phyloP scores from a whole-genome alignment of 2,888 invertebrate genomes.

The Spodoptera picta region DNA sequence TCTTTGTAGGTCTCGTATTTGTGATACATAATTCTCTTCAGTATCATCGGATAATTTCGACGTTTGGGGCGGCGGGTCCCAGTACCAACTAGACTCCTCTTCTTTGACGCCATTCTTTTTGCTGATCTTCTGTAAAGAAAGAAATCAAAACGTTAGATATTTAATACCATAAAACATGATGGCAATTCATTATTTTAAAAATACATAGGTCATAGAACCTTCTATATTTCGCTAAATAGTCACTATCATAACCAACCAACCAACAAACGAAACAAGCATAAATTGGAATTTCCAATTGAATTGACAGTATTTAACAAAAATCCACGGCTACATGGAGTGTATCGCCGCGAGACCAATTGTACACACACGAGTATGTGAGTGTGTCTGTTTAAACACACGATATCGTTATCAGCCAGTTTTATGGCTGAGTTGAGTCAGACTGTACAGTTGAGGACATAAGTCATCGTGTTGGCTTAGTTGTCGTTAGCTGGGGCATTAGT shows the following conservation, averaged over 20 bases:
- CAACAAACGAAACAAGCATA: no score
- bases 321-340: constrained; percentile 19
- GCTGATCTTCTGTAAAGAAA: constrained; percentile 80
- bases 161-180: background rate
- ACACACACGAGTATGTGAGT: constrained; percentile 51
- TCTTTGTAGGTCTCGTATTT: constrained; percentile 77
- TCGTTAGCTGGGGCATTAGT: constrained; percentile 23
- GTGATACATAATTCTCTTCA: constrained; percentile 73
- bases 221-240: no score
- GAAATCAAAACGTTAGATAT: constrained; percentile 40
- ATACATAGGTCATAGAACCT: no score
- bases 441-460: constrained; percentile 48
- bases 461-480: constrained; percentile 40
- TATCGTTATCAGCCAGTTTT: constrained; percentile 72
- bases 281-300: no score
- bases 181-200: no score
- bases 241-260: no score
- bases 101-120: constrained; percentile 83
- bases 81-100: constrained; percentile 86
- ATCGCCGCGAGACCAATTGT: constrained; percentile 52
- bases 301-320: constrained; percentile 29
- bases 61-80: constrained; percentile 81
- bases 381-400: constrained; percentile 66
- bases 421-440: constrained; percentile 69
- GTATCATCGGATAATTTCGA: constrained; percentile 58